Conservation (phyloP, 2,797 vertebrate genomes). For the Xenops minutus region DNA sequence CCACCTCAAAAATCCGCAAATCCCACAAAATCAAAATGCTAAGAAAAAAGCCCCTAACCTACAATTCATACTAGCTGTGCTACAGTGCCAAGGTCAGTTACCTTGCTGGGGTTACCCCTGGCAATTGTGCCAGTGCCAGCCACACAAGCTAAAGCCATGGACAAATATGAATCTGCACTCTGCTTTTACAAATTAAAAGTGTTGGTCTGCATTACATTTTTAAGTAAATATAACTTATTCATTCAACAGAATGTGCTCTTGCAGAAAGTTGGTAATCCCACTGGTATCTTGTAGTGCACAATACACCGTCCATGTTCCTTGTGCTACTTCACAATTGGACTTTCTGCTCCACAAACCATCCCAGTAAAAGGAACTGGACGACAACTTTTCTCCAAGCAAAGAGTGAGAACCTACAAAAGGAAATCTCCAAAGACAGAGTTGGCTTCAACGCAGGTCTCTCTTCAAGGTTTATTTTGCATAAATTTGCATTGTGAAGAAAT, state of each 20-base stretch:
- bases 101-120: background rate
- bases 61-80: background rate
- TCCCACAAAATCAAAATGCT: rapidly evolving
- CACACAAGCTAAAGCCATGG: background rate
- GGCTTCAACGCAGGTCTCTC: background rate
- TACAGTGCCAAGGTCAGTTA: background rate
- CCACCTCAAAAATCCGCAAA: background rate
- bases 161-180: background rate
- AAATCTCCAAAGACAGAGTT: background rate
- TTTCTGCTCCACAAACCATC: background rate
- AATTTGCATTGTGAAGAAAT: background rate
- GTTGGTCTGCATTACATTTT: background rate
- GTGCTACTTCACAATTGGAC: background rate
- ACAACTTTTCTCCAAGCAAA: background rate
- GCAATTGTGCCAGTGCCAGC: background rate
- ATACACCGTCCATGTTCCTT: background rate
- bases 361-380: background rate
- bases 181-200: background rate
- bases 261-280: background rate
- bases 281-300: background rate
- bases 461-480: background rate
- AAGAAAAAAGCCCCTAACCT: background rate
- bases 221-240: background rate
- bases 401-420: background rate
- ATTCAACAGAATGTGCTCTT: background rate